A percentile compares a stretch with the other conserved stretches of the same genome.
These are phyloP conservation scores for Lordiphosa fenestrarum DNA, from an alignment of 2,888 invertebrate genomes.

Conservation along the genomic window DNA sequence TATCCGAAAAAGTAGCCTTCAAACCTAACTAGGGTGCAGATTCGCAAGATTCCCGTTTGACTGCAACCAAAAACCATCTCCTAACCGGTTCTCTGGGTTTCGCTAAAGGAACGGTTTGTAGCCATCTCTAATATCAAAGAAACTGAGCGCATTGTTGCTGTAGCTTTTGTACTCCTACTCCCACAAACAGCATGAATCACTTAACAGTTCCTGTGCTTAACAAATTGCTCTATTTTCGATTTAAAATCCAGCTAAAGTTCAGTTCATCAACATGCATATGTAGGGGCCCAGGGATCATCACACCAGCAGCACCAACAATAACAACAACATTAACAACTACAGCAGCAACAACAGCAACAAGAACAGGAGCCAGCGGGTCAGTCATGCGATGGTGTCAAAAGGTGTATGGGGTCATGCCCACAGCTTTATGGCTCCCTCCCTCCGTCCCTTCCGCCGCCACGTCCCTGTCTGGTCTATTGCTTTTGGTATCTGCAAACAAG, in stretches of 20 bases:
- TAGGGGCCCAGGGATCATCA: constrained; percentile 1
- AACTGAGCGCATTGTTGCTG: too few species aligned
- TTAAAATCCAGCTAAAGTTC: constrained; percentile 1
- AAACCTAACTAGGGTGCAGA: too few species aligned
- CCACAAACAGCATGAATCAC: too few species aligned
- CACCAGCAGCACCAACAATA: background rate
- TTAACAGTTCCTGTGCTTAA: too few species aligned
- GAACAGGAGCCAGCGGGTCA: constrained; percentile 24
- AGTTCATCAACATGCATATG: constrained; percentile 6
- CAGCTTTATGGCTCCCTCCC: constrained; percentile 9
- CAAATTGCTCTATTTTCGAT: constrained; percentile 2
- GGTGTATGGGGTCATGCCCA: constrained; percentile 49
- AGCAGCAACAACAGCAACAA: constrained; percentile 3
- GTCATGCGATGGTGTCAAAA: constrained; percentile 51
- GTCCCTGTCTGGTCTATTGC: constrained; percentile 6
- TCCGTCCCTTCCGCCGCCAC: background rate
- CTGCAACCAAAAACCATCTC: too few species aligned
- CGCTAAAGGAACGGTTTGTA: too few species aligned
- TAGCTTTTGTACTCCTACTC: too few species aligned
- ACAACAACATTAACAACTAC: constrained; percentile 27
- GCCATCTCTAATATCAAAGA: too few species aligned
- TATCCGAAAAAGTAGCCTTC: too few species aligned
- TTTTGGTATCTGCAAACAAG: constrained; percentile 34
- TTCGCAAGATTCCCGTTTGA: too few species aligned
- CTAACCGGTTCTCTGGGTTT: too few species aligned